Evolutionary conservation across 2,797 vertebrate species (phyloP).

Genomic region (Sebastes kiyomatsui): DNA sequence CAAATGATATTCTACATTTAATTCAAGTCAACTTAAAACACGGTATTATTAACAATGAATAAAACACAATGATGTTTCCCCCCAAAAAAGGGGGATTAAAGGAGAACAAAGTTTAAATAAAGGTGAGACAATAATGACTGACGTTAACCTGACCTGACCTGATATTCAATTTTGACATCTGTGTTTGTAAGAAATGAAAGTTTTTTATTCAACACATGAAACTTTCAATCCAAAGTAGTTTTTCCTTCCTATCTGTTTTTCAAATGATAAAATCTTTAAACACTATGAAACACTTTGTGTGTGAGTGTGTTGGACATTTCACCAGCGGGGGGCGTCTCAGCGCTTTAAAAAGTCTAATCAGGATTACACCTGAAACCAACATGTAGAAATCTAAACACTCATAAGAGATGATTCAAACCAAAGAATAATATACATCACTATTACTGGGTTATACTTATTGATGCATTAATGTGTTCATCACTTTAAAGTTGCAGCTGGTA

Average conservation of each 20-base stretch:
- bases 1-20: not conserved
- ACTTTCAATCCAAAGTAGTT: not conserved
- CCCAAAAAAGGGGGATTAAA: too few relatives aligned
- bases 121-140: not conserved
- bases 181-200: not conserved
- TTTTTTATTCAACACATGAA: not conserved
- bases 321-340: slow-evolving; percentile 18
- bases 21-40: not conserved
- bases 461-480: too few relatives aligned
- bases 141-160: not conserved
- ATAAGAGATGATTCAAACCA: too few relatives aligned
- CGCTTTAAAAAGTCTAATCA: not conserved
- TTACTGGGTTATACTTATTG: too few relatives aligned
- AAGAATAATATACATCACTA: too few relatives aligned
- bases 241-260: not conserved
- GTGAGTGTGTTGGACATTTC: not conserved
- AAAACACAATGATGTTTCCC: not conserved
- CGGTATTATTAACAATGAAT: not conserved
- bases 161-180: not conserved
- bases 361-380: too few relatives aligned
- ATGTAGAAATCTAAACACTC: too few relatives aligned
- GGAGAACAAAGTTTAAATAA: too few relatives aligned
- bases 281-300: not conserved
- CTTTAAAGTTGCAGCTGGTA: too few relatives aligned
- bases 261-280: not conserved